These are phyloP conservation scores for Antennarius striatus DNA, from an alignment of 2,113 vertebrate genomes.

Conservation along the genomic window DNA sequence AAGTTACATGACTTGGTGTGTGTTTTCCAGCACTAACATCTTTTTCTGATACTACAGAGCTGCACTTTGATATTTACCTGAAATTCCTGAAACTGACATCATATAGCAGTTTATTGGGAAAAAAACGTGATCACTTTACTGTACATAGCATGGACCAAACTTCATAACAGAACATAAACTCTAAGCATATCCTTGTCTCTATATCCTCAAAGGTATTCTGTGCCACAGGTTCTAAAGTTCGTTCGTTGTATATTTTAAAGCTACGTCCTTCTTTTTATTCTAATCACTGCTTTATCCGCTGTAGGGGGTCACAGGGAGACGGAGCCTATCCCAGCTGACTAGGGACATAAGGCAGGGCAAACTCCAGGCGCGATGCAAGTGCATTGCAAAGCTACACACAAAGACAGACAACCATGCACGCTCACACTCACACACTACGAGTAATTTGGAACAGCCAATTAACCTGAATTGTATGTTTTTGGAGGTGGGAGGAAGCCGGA, in stretches of 20 bases:
- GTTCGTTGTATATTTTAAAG: conserved; percentile 8
- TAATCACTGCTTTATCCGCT: no score
- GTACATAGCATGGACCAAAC: background rate
- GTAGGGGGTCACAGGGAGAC: no score
- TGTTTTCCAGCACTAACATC: background rate
- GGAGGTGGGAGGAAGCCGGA: no score
- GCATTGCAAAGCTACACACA: no score
- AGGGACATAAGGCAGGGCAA: no score
- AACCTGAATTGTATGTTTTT: no score
- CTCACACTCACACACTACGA: no score
- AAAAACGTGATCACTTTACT: background rate
- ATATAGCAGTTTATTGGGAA: conserved; percentile 17
- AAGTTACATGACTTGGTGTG: background rate
- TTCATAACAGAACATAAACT: no score
- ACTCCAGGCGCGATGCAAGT: no score
- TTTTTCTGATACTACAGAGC: conserved; percentile 14
- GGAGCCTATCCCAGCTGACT: no score
- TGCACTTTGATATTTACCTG: conserved; percentile 19
- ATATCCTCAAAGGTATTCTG: background rate
- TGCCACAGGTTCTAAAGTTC: background rate
- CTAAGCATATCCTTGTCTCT: background rate
- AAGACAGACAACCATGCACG: no score
- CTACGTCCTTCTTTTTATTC: background rate
- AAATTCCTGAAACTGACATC: background rate
- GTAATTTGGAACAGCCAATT: no score